Evolutionary conservation across 92 coral and sea anemone genomes (phyloP), one percentile per base, ranked within the genome.

Genomic region (Scolanthus callimorphus): DNA sequence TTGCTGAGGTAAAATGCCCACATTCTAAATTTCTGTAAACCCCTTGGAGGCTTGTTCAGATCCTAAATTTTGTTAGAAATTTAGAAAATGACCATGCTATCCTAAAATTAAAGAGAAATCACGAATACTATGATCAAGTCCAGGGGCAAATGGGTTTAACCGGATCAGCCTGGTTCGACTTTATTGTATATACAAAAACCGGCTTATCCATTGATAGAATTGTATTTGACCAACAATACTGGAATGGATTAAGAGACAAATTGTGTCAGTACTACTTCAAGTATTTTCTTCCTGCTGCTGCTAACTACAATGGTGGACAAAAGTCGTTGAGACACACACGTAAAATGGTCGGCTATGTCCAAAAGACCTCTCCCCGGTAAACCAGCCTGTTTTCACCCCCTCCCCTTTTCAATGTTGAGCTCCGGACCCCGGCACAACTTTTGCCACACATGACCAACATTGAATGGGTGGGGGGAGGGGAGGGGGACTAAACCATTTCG

Each of bases 1-100:
- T 85, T 29, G 65, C 31, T 1, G 86, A 85, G 38, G 73, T 84
- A 15, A 78, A 72, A 60, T 78, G 85, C 21, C 90, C 85, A 1
- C 29, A 17, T 2, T 37, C 74, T 0, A 79, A 77, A 49, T 65
- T n/a, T n/a, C n/a, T n/a, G n/a, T n/a, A n/a, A n/a, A n/a, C n/a
- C n/a, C n/a, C n/a, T n/a, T n/a, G n/a, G n/a, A n/a, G n/a, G n/a
- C n/a, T n/a, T n/a, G n/a, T n/a, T n/a, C n/a, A n/a, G n/a, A n/a
- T n/a, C n/a, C n/a, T n/a, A n/a, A n/a, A n/a, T n/a, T n/a, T n/a
- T n/a, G n/a, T n/a, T n/a, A n/a, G n/a, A n/a, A n/a, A 27, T 23
- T 34, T 57, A 27, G 20, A 57, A 1, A 39, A 20, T 2, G 20
- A 29, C 9, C 46, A 34, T 4, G 37, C 22, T 13, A 17, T 15